Conservation (phyloP, 2,113 vertebrate genomes). For the Hemichromis elongatus region DNA sequence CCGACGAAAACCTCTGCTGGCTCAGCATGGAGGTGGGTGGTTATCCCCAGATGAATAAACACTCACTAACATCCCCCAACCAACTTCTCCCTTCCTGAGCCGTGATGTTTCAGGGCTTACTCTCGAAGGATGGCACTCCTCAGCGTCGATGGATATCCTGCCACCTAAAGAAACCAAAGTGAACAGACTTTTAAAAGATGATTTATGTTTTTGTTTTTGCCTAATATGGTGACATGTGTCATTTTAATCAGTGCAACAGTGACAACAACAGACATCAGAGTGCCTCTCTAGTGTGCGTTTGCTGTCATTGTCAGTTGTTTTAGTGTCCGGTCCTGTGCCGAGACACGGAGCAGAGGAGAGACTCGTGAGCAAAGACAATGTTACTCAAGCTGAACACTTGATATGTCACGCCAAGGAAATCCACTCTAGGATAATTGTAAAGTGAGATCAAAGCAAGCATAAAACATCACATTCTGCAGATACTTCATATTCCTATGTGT, state of each 20-base stretch:
- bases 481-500: neutral
- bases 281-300: neutral
- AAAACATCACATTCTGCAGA: neutral
- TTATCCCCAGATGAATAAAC: neutral
- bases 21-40: constrained; percentile 3
- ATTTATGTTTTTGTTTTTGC: neutral
- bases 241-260: neutral
- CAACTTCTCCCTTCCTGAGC: neutral
- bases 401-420: neutral
- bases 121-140: neutral
- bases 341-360: neutral
- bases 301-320: neutral
- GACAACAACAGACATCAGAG: neutral
- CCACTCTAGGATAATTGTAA: neutral
- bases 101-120: neutral
- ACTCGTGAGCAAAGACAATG: neutral
- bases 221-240: neutral
- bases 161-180: neutral
- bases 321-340: neutral
- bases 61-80: neutral
- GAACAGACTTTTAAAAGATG: neutral
- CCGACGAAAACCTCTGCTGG: constrained; percentile 13
- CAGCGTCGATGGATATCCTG: neutral
- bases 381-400: neutral
- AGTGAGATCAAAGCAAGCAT: neutral